These are phyloP conservation scores for Antechinus stuartii DNA, from an alignment of 2,113 vertebrate species.

Conservation along the genomic window DNA sequence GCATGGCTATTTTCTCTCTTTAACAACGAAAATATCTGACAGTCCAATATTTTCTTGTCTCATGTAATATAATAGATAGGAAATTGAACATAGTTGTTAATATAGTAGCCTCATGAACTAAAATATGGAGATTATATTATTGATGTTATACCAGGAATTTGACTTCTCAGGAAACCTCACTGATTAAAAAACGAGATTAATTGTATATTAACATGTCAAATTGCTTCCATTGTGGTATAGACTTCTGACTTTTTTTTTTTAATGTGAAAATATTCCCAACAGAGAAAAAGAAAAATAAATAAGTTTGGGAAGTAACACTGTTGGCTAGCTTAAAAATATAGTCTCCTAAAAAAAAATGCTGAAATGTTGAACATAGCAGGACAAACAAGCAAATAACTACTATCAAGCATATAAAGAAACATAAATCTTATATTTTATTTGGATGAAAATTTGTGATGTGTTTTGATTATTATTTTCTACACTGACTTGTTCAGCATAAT, in stretches of 20 bases:
- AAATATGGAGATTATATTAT: slow-evolving; percentile 58
- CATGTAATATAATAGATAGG: slow-evolving; percentile 62
- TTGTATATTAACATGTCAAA: slow-evolving; percentile 52
- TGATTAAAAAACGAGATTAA: slow-evolving; percentile 64
- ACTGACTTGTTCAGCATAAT: background rate
- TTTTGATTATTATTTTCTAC: background rate
- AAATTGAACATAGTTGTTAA: slow-evolving; percentile 71
- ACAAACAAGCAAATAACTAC: background rate
- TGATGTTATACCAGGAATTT: slow-evolving; percentile 64
- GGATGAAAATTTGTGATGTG: background rate
- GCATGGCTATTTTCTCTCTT: slow-evolving; percentile 63
- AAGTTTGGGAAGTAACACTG: background rate
- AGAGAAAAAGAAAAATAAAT: background rate
- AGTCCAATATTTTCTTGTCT: slow-evolving; percentile 68
- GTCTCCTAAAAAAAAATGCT: background rate
- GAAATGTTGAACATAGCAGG: background rate
- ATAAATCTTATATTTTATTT: background rate
- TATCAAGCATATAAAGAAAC: background rate
- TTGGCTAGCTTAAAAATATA: background rate
- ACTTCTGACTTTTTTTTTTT: background rate
- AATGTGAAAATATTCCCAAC: background rate
- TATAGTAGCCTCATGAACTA: slow-evolving; percentile 19
- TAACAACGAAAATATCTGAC: slow-evolving; percentile 74
- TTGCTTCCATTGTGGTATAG: slow-evolving; percentile 46
- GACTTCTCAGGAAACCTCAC: slow-evolving; percentile 21